phyloP scores from a whole-genome alignment of 2,888 invertebrate species.

The Diaprepes abbreviatus region DNA sequence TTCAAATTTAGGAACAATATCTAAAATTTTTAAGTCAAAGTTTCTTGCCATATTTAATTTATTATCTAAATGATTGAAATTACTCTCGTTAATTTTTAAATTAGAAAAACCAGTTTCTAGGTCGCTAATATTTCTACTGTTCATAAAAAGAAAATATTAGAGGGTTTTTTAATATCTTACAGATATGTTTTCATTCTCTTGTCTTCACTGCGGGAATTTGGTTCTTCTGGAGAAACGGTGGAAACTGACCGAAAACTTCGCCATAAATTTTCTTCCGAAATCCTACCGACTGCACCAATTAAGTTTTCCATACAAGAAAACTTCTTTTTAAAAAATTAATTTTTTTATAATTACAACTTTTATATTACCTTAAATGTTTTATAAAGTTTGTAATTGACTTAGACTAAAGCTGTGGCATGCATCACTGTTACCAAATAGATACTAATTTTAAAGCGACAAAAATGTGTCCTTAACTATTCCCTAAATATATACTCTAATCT shows the following conservation, averaged over 20 bases:
- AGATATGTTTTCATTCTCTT: neutral
- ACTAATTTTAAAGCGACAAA: too few relatives aligned
- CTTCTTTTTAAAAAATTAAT: constrained; percentile 8
- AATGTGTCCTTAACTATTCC: too few relatives aligned
- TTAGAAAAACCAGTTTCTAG: neutral
- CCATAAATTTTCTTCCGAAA: neutral
- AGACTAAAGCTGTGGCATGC: too few relatives aligned
- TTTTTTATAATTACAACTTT: too few relatives aligned
- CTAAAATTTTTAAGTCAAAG: constrained; percentile 21
- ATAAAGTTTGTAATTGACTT: too few relatives aligned
- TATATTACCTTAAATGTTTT: too few relatives aligned
- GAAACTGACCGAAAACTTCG: neutral
- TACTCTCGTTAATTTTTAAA: neutral
- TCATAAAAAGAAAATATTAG: neutral
- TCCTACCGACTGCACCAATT: constrained; percentile 27
- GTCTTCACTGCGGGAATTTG: too few relatives aligned
- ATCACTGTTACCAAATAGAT: too few relatives aligned
- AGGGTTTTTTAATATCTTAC: too few relatives aligned
- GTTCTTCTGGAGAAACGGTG: neutral
- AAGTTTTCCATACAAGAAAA: neutral
- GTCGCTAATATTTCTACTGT: neutral
- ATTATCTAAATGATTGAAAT: neutral
- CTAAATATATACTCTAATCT: too few relatives aligned
- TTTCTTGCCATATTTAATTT: neutral
- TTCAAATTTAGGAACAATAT: constrained; percentile 25